Conservation (phyloP, 35 echinoderm and acorn worm species). For the Heliocidaris erythrogramma region DNA sequence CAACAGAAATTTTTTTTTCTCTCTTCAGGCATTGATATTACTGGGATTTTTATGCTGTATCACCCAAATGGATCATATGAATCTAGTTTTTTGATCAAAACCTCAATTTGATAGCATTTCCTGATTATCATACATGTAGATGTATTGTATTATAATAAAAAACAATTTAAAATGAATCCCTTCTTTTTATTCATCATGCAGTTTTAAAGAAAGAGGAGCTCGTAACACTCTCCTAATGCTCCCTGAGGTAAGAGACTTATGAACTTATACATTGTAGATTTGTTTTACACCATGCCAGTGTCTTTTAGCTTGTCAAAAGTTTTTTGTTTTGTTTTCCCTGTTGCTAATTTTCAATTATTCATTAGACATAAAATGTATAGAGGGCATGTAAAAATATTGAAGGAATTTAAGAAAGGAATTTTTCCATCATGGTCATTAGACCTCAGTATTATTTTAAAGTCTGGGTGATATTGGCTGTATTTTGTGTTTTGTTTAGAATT, state of each 20-base stretch:
- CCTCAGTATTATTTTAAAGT: background rate
- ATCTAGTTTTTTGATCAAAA: background rate
- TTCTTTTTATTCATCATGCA: conserved; percentile 46
- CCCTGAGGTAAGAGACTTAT: conserved; percentile 65
- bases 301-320: background rate
- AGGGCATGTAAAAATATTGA: too few species aligned
- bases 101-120: too few species aligned
- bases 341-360: too few species aligned
- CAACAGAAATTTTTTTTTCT: too few species aligned
- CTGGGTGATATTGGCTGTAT: background rate
- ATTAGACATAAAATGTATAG: too few species aligned
- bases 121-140: background rate
- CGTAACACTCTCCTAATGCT: conserved; percentile 85
- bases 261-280: background rate
- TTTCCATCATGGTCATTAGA: too few species aligned
- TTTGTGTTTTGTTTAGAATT: background rate
- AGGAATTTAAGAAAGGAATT: too few species aligned
- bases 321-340: too few species aligned
- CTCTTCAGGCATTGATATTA: too few species aligned
- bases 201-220: conserved; percentile 94
- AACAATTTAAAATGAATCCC: background rate
- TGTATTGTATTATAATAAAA: background rate
- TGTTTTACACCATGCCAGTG: background rate
- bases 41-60: too few species aligned
- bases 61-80: too few species aligned